These are phyloP conservation scores for Camponotus pennsylvanicus DNA, from an alignment of 1,140 invertebrate genomes.

Conservation along the genomic window DNA sequence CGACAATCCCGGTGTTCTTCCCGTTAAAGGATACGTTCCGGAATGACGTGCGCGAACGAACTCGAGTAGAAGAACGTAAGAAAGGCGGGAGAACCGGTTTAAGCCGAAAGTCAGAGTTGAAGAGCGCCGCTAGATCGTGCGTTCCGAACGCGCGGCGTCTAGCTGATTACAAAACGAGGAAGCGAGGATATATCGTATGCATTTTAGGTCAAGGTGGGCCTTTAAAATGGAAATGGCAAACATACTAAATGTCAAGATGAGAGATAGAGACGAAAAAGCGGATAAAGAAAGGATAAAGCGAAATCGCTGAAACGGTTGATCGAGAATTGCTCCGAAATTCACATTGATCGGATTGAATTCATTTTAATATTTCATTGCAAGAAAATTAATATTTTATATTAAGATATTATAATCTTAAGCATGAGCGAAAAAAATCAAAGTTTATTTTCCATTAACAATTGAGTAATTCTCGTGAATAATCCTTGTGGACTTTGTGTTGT, in stretches of 20 bases:
- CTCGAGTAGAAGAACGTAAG: constrained; percentile 28
- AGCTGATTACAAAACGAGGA: constrained; percentile 46
- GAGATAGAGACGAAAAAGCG: neutral
- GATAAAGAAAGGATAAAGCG: neutral
- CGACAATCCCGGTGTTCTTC: constrained; percentile 70
- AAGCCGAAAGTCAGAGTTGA: constrained; percentile 72
- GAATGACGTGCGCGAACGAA: constrained; percentile 65
- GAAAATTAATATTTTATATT: neutral
- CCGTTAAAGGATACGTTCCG: constrained; percentile 72
- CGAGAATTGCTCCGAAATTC: neutral
- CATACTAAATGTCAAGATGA: too few relatives aligned
- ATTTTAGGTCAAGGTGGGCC: constrained; percentile 11
- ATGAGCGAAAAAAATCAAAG: neutral
- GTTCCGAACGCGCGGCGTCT: constrained; percentile 26
- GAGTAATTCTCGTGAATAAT: neutral
- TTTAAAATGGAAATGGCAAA: neutral
- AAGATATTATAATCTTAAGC: neutral
- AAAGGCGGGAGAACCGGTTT: constrained; percentile 77
- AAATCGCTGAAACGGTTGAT: neutral
- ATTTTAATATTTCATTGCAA: neutral
- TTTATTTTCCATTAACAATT: neutral
- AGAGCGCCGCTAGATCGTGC: constrained; percentile 61
- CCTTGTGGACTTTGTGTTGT: neutral
- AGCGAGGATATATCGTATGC: neutral
- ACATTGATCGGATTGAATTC: neutral